phyloP scores from a whole-genome alignment of 2,797 vertebrate genomes.

The Sphenopsis melanotis region DNA sequence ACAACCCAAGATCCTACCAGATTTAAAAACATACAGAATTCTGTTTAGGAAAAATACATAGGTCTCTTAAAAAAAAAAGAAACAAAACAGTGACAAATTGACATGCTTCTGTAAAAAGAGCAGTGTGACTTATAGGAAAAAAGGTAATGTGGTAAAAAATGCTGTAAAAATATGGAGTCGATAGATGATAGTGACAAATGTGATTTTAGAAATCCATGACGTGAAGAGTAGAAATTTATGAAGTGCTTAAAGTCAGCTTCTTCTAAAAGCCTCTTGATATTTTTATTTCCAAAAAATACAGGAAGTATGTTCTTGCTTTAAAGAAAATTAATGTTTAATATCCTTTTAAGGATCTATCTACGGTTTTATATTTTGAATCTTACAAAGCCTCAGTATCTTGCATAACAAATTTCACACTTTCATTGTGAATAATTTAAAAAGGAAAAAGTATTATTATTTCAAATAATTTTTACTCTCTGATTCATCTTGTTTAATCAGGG shows the following conservation, averaged over 20 bases:
- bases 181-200: not conserved
- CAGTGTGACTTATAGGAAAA: not conserved
- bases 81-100: not conserved
- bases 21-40: not conserved
- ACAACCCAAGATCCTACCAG: accelerated
- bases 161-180: not conserved
- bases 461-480: not conserved
- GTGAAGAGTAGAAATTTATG: not conserved
- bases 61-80: not conserved
- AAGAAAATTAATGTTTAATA: not conserved
- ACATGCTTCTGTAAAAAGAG: not conserved
- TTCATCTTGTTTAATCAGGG: not conserved
- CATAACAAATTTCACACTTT: not conserved
- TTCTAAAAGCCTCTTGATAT: not conserved
- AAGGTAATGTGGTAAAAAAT: not conserved
- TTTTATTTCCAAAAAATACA: not conserved
- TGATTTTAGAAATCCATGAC: not conserved
- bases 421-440: not conserved
- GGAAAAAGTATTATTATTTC: not conserved
- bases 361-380: not conserved
- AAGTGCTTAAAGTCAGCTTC: not conserved
- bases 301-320: not conserved
- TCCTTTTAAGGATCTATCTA: not conserved
- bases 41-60: not conserved
- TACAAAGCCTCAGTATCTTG: not conserved